Conservation (phyloP, 2,113 vertebrate species). For the Hydrolagus affinis region DNA sequence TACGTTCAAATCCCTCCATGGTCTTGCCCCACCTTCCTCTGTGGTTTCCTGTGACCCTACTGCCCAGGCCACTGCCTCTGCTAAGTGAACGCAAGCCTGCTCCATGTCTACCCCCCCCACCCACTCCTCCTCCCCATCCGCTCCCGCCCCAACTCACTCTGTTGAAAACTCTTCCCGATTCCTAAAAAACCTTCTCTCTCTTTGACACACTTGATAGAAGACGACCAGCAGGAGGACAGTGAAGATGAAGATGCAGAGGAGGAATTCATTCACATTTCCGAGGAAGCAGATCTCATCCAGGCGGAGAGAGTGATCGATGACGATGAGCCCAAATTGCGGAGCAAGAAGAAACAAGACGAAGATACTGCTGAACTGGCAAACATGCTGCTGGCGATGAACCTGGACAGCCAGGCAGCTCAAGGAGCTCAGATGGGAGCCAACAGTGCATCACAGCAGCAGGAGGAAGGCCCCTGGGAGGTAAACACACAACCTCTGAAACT, state of each 20-base stretch:
- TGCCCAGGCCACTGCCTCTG: too few relatives aligned
- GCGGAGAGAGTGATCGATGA: slow-evolving; percentile 75
- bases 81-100: too few relatives aligned
- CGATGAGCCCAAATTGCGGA: slow-evolving; percentile 41
- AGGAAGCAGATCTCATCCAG: slow-evolving; percentile 80
- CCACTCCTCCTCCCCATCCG: too few relatives aligned
- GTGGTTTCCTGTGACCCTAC: neutral
- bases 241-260: slow-evolving; percentile 44
- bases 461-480: slow-evolving; percentile 46
- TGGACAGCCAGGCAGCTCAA: slow-evolving; percentile 48
- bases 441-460: slow-evolving; percentile 8
- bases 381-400: slow-evolving; percentile 60
- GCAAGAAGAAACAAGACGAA: slow-evolving; percentile 41
- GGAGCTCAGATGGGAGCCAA: slow-evolving; percentile 20
- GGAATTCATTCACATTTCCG: slow-evolving; percentile 63
- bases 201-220: neutral
- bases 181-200: too few relatives aligned
- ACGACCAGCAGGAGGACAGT: slow-evolving; percentile 41
- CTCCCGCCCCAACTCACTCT: neutral
- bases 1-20: neutral
- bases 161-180: too few relatives aligned
- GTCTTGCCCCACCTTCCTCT: neutral
- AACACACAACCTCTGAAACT: neutral
- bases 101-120: too few relatives aligned
- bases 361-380: slow-evolving; percentile 45